Evolutionary conservation across 1,140 invertebrate species (phyloP), one percentile per base, ranked within the genome.

Genomic region (Drosophila pandora): DNA sequence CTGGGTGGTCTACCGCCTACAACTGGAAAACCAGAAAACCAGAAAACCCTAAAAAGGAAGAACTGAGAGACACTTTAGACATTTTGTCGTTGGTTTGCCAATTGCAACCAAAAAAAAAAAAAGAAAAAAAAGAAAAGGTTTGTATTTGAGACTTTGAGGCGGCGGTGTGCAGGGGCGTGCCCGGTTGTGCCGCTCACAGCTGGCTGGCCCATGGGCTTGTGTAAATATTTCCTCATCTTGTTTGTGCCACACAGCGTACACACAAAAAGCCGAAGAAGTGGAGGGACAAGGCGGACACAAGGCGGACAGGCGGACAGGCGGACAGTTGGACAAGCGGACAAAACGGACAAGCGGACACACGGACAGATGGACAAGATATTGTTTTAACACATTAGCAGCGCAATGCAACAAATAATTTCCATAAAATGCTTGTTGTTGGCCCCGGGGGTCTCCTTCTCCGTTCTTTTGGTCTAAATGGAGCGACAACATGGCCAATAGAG

Each of bases 311-410:
- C 67, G 65, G 65, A 73, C 77, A 81, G 63, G 56, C 63, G 69
- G 75, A 17, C 17, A 17, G 17, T 17, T 17, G 17, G 17, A 59
- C 74, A 41, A 17, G 45, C 64, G 73, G 62, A 62, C 62, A 69
- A 41, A 50, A 50, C 67, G 65, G 65, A 73, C 77, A 81, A 59
- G 56, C 63, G 69, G 75, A 59, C 74, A 41, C 9, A 10, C 12
- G 25, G 60, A 32, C 48, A 32, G 63, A 65, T 60, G 57, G 34
- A 41, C 50, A 69, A 43, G 67, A 88, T 91, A 91, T 91, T 91
- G 90, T 91, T 90, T 91, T 90, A 91, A 91, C 90, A 91, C 90
- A 91, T 91, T 91, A 91, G 87, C 90, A 91, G 88, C 72, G 85
- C 82, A 88, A 80, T 91, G 90, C 90, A 90, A 91, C 90, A 91